These are phyloP conservation scores for Dynastes maya DNA, from an alignment of 2,888 invertebrate species.

Conservation along the genomic window DNA sequence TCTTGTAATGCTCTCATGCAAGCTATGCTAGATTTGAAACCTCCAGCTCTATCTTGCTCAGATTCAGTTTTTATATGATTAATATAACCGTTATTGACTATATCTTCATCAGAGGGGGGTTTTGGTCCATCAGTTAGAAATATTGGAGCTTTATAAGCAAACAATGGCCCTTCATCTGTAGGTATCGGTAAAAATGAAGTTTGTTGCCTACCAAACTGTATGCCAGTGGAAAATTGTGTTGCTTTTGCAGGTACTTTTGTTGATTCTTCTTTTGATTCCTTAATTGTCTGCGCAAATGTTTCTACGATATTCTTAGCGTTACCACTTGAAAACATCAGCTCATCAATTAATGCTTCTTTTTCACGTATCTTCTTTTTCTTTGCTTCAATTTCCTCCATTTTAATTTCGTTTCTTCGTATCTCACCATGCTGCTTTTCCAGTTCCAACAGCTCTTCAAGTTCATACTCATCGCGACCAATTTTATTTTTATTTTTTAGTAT, in stretches of 20 bases:
- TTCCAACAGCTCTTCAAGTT: constrained; percentile 88
- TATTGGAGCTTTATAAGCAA: constrained; percentile 76
- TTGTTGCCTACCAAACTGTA: constrained; percentile 82
- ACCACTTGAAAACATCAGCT: constrained; percentile 93
- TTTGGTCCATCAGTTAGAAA: constrained; percentile 82
- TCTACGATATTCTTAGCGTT: constrained; percentile 91
- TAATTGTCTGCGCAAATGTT: constrained; percentile 82
- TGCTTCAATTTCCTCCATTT: constrained; percentile 79
- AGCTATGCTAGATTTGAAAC: constrained; percentile 86
- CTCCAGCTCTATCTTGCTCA: constrained; percentile 87
- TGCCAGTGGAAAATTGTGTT: constrained; percentile 89
- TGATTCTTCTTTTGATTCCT: constrained; percentile 77
- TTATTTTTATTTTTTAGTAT: constrained; percentile 87
- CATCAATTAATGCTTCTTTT: constrained; percentile 94
- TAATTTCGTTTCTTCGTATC: constrained; percentile 79
- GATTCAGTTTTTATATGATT: constrained; percentile 83
- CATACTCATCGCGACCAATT: constrained; percentile 86
- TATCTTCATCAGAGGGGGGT: constrained; percentile 77
- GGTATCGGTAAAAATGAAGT: constrained; percentile 80
- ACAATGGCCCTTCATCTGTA: constrained; percentile 85
- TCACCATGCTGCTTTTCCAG: constrained; percentile 86
- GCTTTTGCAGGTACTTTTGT: constrained; percentile 69
- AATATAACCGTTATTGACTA: constrained; percentile 80
- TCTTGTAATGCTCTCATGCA: constrained; percentile 92
- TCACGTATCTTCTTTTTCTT: constrained; percentile 89